Base-by-base conservation (phyloP, 1,140 invertebrate species). In the Zelostemma sp. region DNA sequence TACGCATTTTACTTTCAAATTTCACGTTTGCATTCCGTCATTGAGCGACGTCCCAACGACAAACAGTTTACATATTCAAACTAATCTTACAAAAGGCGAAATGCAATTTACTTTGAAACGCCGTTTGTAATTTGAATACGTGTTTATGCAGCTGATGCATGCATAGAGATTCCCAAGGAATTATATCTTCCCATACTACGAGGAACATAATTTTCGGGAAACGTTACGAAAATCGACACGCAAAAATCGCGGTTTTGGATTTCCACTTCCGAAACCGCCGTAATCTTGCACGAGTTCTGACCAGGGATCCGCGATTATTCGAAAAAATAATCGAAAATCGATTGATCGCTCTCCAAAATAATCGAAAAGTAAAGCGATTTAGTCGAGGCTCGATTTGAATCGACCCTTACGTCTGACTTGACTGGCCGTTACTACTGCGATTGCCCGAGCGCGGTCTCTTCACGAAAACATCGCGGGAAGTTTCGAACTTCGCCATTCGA, bases 351-450 rank as follows among this genome's bases (percentile, higher is more conserved):
- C 45, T 56, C 69, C n/a, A n/a, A n/a, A n/a, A n/a, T n/a, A n/a
- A n/a, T n/a, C n/a, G n/a, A n/a, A n/a, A n/a, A n/a, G n/a, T n/a
- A n/a, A n/a, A n/a, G n/a, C n/a, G n/a, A n/a, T n/a, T n/a, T n/a
- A n/a, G n/a, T n/a, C n/a, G n/a, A n/a, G n/a, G n/a, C n/a, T n/a
- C n/a, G n/a, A n/a, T n/a, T n/a, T n/a, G n/a, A n/a, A n/a, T n/a
- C n/a, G n/a, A n/a, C n/a, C n/a, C n/a, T n/a, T n/a, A n/a, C 69
- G 69, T 60, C 60, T 67, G 69, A 72, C 69, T 67, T 50, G 69
- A 67, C 69, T 59, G 40, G 60, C 28, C 66, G 63, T 72, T 64
- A 67, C 68, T 33, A 72, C 68, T 72, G 63, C 63, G 50, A 72
- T 66, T 62, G 59, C 16, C 68, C 58, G 68, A 62, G 48, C 40